Evolutionary conservation across 2,888 invertebrate genomes (phyloP), one percentile per base, ranked within the genome.

Genomic region (Octonoba sinensis): DNA sequence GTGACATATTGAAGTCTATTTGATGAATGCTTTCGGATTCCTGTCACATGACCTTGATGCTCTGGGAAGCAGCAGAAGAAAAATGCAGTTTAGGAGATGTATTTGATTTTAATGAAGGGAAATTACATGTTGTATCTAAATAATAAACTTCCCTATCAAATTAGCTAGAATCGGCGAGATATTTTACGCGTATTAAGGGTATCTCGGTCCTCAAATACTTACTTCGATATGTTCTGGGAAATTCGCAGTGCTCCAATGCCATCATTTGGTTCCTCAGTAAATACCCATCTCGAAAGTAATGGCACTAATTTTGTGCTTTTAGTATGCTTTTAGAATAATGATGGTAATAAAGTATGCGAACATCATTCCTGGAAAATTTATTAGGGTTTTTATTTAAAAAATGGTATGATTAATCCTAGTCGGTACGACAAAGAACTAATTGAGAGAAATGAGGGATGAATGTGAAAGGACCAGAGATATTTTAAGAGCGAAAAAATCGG

Each of bases 81-180:
- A 59, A 66, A 47, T 22, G 36, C 18, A 15, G 16, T 60, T 60
- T 3, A 46, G 20, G 47, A 64, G 46, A 64, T 64, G 64, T 44
- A 64, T 64, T 64, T 64, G 64, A 64, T 64, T 64, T 64, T 64
- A 64, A 64, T 64, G 64, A 64, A 47, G 47, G 46, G 47, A 64
- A 64, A 46, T 64, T 46, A 64, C 60, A 60, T 22, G 60, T 60
- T 60, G 24, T 36, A 36, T 36, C 60, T 60, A 24, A 27, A 60
- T 22, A 60, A 60, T 60, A 60, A 27, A 60, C 60, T 60, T 27
- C 24, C 11, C 36, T 36, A 36, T 36, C 60, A 22, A 60, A 60
- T 60, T 60, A 60, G 18, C 60, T 60, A 13, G 27, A 60, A 22
- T 60, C 36, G 16, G 60, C 8, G 36, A 60, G 27, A 16, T 27